phyloP scores from a whole-genome alignment of 2,888 invertebrate genomes.

The Andrena hattorfiana region DNA sequence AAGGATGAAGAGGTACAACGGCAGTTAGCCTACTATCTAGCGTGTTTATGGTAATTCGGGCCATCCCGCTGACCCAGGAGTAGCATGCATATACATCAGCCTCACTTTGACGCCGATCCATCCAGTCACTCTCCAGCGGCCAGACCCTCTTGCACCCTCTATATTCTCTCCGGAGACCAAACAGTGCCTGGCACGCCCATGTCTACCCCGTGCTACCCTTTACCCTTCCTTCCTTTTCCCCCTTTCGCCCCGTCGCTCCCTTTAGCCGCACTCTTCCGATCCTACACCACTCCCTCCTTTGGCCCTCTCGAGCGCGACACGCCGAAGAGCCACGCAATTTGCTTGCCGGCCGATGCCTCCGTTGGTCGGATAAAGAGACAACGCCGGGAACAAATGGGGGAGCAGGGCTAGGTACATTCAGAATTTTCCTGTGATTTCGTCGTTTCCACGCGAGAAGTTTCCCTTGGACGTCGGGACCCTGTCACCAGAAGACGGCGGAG shows the following conservation, averaged over 20 bases:
- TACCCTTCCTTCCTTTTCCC: conserved; percentile 21
- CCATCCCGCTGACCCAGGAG: conserved; percentile 76
- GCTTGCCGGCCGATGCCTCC: conserved; percentile 67
- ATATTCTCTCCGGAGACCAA: conserved; percentile 63
- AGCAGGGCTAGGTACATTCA: neutral
- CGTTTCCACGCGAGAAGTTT: neutral
- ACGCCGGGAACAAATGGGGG: conserved; percentile 28
- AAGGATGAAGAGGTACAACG: conserved; percentile 64
- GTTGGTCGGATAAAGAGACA: conserved; percentile 31
- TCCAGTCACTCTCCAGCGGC: conserved; percentile 61
- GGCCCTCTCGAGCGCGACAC: conserved; percentile 34
- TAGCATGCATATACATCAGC: conserved; percentile 80
- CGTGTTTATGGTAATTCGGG: conserved; percentile 80
- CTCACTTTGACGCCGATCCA: conserved; percentile 79
- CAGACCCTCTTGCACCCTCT: conserved; percentile 65
- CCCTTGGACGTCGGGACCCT: neutral
- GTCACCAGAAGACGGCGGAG: conserved; percentile 4
- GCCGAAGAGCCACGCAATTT: conserved; percentile 70
- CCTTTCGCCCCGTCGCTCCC: conserved; percentile 5
- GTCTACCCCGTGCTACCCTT: conserved; percentile 49
- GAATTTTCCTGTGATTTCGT: conserved; percentile 9
- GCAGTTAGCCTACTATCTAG: conserved; percentile 79
- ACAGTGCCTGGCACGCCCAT: conserved; percentile 66
- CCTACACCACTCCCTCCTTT: neutral
- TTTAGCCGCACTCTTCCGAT: neutral